Base-by-base conservation (phyloP, 2,888 invertebrate genomes). In the Pachliopta kotzebuea region DNA sequence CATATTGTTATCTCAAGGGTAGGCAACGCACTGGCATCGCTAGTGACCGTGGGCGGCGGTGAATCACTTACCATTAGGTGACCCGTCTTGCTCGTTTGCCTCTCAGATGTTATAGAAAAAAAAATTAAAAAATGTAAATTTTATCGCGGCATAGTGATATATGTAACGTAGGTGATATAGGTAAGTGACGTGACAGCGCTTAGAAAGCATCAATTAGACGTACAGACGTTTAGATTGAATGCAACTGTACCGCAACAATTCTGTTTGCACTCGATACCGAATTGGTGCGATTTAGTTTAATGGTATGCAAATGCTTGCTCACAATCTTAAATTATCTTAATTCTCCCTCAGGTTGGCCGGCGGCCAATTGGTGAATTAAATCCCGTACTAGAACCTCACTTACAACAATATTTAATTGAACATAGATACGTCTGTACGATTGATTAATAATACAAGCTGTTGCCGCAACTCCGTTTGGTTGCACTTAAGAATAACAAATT, bases 261-360 rank as follows among this genome's bases (percentile, higher is more conserved):
- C 58, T 63, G 58, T 63, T 63, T 63, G 53, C 54, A 63, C 42
- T 54, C 53, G 57, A 63, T 63, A 58, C 58, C 21, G 58, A 54
- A 63, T 63, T 57, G 63, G 45, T 58, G 21, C 58, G 45, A 63
- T 63, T 63, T 63, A 58, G 57, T 63, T 63, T 58, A 63, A 54
- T 63, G 58, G 63, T 53, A 63, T 63, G 58, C 58, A 63, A 63
- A 58, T 54, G 63, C 45, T 58, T 45, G 52, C 57, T 54, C 29
- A 23, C 58, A 63, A 58, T 63, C 63, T 58, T 63, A 63, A 63
- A 63, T 54, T 63, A 63, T 63, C 58, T 58, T 58, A 58, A 63
- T 58, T 63, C 58, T 54, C 45, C 11, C n/a, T 31, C 58, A 54
- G 54, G 17, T 60, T 63, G 63, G 63, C 53, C 26, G 14, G 42